Conservation (phyloP, 1,140 invertebrate genomes). For the Drosophila leontia region DNA sequence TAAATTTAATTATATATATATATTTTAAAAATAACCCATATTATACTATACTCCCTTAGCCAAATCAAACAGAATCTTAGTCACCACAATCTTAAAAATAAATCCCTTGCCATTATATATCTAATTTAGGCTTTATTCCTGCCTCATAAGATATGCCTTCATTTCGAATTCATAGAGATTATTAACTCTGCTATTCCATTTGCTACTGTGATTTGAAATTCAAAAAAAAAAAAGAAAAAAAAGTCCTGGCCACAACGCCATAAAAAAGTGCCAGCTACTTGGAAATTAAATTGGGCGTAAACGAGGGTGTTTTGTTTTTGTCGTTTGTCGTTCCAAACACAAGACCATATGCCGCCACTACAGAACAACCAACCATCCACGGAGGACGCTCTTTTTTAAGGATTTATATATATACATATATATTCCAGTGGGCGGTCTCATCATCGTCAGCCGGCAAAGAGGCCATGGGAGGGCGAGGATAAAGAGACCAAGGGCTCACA, state of each 20-base stretch:
- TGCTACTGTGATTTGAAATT: conserved; percentile 36
- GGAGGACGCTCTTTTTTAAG: conserved; percentile 29
- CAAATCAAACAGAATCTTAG: not conserved
- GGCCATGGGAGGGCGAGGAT: conserved; percentile 64
- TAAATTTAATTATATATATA: no score
- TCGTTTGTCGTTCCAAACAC: conserved; percentile 29
- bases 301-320: conserved; percentile 73
- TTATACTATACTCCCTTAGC: not conserved
- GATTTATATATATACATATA: conserved; percentile 9
- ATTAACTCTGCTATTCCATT: conserved; percentile 44
- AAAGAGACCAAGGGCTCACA: conserved; percentile 53
- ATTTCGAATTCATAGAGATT: conserved; percentile 36
- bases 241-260: conserved; percentile 34
- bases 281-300: conserved; percentile 80
- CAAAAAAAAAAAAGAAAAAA: conserved; percentile 6
- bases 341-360: conserved; percentile 66
- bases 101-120: conserved; percentile 1
- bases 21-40: not conserved
- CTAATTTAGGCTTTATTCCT: not conserved
- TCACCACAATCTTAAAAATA: not conserved
- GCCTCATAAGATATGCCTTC: conserved; percentile 7
- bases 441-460: conserved; percentile 71
- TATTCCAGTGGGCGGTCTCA: conserved; percentile 74
- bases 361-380: not conserved
- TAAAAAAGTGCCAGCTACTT: conserved; percentile 68